Evolutionary conservation across 2,797 vertebrate species (phyloP), one percentile per base, ranked within the genome.

Genomic region (Malurus leucopterus): DNA sequence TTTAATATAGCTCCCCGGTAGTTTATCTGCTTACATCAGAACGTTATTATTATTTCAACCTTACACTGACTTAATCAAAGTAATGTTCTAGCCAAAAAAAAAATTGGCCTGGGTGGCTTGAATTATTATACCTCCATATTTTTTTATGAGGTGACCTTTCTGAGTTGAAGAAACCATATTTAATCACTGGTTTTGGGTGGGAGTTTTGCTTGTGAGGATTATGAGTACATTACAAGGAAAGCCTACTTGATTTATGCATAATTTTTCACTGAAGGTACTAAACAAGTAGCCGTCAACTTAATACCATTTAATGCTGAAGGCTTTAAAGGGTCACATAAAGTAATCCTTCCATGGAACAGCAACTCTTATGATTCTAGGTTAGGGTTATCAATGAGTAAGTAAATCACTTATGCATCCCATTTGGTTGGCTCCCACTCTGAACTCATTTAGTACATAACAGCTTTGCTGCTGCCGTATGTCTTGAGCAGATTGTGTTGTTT

Each of bases 241-340:
- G 77, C 57, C 77, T 58, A 41, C 43, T 81, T 79, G 90, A 92
- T 89, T 90, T 94, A 92, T 86, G 36, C 47, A 58, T 70, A 68
- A 61, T 67, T 92, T 87, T 92, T 94, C 87, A 86, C 67, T 18
- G 22, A 94, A 92, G 72, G 76, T 91, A 88, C 77, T 92, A 91
- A 94, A 87, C 58, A 91, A 94, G 85, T 91, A 92, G 85, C 87
- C 64, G 73, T 92, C 68, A 86, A 76, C 61, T 82, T 92, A 94
- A 92, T 84, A 89, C 59, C 43, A 71, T 68, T 92, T 94, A 76
- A 93, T 88, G 80, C 73, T 62, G 44, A 81, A 90, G 58, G 69
- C 55, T 93, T 94, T 72, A 74, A 78, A 84, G 63, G 64, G 61
- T 93, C 76, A 90, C 68, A 73, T 10, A n/a, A 73, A 90, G 55